These are phyloP conservation scores for Drosophila eohydei DNA, from an alignment of 2,888 invertebrate species.

Conservation along the genomic window DNA sequence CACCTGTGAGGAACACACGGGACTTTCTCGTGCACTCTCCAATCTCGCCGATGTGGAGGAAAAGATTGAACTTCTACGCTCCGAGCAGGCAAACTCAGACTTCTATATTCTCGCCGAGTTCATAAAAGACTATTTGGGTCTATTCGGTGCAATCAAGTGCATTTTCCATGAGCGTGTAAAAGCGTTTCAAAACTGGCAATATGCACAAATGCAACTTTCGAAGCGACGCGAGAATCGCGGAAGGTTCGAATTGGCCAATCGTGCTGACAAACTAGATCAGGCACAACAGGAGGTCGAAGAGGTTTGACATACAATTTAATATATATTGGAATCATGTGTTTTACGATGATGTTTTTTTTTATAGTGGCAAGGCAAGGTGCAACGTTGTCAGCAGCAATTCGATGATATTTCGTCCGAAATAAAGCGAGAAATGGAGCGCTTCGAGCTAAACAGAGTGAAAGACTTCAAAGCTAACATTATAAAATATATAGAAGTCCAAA, in stretches of 20 bases:
- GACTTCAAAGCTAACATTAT: conserved; percentile 96
- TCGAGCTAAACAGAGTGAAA: conserved; percentile 93
- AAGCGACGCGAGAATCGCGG: conserved; percentile 97
- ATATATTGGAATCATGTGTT: neutral
- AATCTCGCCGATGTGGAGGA: conserved; percentile 94
- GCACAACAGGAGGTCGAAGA: conserved; percentile 96
- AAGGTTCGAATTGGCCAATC: conserved; percentile 94
- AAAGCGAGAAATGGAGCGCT: conserved; percentile 96
- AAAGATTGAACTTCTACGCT: conserved; percentile 93
- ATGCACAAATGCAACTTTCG: conserved; percentile 96
- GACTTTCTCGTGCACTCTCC: conserved; percentile 94
- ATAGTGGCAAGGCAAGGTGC: conserved; percentile 98
- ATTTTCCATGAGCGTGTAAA: conserved; percentile 91
- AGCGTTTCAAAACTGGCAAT: conserved; percentile 97
- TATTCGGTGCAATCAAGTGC: conserved; percentile 96
- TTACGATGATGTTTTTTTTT: conserved; percentile 30
- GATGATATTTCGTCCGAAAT: conserved; percentile 97
- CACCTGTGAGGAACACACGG: conserved; percentile 96
- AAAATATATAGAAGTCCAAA: conserved; percentile 96
- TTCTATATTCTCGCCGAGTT: conserved; percentile 97
- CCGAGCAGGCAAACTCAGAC: conserved; percentile 97
- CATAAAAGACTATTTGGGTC: conserved; percentile 96
- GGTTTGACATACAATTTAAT: conserved; percentile 85
- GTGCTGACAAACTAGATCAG: conserved; percentile 95
- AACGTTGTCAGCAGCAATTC: conserved; percentile 97